Base-by-base conservation (phyloP, 2,797 vertebrate genomes). In the Rhynchonycteris naso region DNA sequence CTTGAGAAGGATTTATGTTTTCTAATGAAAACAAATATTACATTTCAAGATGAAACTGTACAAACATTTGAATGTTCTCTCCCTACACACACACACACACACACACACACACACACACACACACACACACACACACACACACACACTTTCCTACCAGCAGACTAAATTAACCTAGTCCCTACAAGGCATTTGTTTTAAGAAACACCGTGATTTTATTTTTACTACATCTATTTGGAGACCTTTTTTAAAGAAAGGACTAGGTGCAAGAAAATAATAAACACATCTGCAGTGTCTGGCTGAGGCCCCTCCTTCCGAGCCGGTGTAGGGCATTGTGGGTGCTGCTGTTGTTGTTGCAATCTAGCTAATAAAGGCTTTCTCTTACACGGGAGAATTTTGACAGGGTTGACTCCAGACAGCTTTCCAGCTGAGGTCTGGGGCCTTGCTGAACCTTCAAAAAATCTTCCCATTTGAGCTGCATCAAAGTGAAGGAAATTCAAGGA, bases 401-500 rank as follows among this genome's bases (percentile, higher is more conserved):
- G 97, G 97, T 98, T 99, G 98, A 99, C 98, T 99, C 98, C 98
- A 99, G 99, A 99, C 98, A 96, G 98, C 98, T 98, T 98, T 98
- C 98, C 98, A 98, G 98, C 98, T 98, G 98, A 98, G 98, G 98
- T 98, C 98, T 98, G 98, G 98, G 98, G 98, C 98, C 98, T 99
- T 98, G 98, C 98, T 98, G 98, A 98, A 99, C 98, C 98, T 98
- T 98, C 97, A 98, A 98, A 98, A 98, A 99, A 98, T 98, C 98
- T 98, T 98, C 98, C 98, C 98, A 98, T 99, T 98, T 99, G 98
- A 99, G 98, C 98, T 98, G 98, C 99, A 99, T 99, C 99, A 99
- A 99, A 99, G 99, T 99, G 98, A 99, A 99, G 99, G 99, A 99
- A 99, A 99, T 99, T 99, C 98, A 99, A 99, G 99, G 99, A 99